Evolutionary conservation across 2,888 invertebrate genomes (phyloP).

Genomic region (Melanchra persicariae): DNA sequence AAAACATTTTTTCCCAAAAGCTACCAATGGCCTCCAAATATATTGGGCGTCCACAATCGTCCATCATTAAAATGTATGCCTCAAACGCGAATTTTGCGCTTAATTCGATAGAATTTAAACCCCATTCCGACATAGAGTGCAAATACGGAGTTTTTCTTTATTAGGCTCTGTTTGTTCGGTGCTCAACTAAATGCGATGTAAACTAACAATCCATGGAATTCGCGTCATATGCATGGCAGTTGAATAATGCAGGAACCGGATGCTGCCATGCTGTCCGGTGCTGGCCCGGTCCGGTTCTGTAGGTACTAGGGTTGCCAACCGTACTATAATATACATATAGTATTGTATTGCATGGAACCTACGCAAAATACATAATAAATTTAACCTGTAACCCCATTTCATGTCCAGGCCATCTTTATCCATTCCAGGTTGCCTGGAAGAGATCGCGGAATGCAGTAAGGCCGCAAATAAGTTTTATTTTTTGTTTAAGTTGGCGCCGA

Average conservation of each 20-base stretch:
- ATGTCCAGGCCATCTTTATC: too few species aligned
- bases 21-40: slow-evolving; percentile 5
- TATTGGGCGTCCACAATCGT: neutral
- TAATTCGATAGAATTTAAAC: slow-evolving; percentile 56
- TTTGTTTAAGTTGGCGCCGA: too few species aligned
- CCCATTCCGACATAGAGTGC: slow-evolving; percentile 43
- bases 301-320: too few species aligned
- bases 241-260: slow-evolving; percentile 61
- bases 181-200: slow-evolving; percentile 60
- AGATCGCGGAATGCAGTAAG: too few species aligned
- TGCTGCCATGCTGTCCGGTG: slow-evolving; percentile 21
- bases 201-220: slow-evolving; percentile 55
- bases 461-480: too few species aligned
- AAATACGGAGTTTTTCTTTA: slow-evolving; percentile 63
- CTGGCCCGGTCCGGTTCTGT: slow-evolving; percentile 12
- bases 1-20: neutral
- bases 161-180: slow-evolving; percentile 60
- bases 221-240: slow-evolving; percentile 46
- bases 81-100: slow-evolving; percentile 25
- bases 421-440: too few species aligned
- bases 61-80: slow-evolving; percentile 35
- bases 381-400: too few species aligned
- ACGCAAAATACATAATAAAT: too few species aligned
- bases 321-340: too few species aligned
- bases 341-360: too few species aligned